Evolutionary conservation across 2,797 vertebrate species (phyloP).

Genomic region (Kryptopterus vitreolus): DNA sequence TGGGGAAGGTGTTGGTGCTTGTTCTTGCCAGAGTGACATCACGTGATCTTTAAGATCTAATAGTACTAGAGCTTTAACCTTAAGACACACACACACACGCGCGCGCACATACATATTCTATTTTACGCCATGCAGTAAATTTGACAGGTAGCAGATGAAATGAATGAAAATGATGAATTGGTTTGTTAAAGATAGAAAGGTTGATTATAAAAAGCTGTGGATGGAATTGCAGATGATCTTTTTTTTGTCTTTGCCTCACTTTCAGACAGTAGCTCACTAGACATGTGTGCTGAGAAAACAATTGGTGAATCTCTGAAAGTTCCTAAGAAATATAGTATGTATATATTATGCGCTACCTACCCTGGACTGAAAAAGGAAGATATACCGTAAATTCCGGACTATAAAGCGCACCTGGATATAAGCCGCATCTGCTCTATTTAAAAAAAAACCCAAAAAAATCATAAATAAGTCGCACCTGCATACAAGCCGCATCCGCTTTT

Average conservation of each 20-base stretch:
- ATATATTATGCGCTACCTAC: no score
- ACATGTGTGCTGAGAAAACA: not conserved
- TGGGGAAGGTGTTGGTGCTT: slow-evolving; percentile 19
- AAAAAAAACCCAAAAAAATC: no score
- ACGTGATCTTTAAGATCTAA: slow-evolving; percentile 9
- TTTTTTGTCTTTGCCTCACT: not conserved
- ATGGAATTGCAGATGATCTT: not conserved
- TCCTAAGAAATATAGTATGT: not conserved
- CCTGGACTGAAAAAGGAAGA: no score
- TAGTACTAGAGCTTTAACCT: slow-evolving; percentile 14
- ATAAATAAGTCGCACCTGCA: no score
- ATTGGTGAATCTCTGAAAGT: not conserved
- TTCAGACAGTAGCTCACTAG: not conserved
- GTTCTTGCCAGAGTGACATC: slow-evolving; percentile 37
- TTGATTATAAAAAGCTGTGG: not conserved
- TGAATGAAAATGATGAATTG: not conserved
- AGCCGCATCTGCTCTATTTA: no score
- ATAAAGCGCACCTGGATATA: no score
- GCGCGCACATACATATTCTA: not conserved
- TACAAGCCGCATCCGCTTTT: no score
- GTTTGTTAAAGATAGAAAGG: not conserved
- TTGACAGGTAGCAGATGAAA: not conserved
- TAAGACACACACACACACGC: slow-evolving; percentile 4
- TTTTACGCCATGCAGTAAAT: not conserved
- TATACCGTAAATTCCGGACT: no score